Evolutionary conservation across 2,113 vertebrate species (phyloP).

Genomic region (Chascanopsetta lugubris): DNA sequence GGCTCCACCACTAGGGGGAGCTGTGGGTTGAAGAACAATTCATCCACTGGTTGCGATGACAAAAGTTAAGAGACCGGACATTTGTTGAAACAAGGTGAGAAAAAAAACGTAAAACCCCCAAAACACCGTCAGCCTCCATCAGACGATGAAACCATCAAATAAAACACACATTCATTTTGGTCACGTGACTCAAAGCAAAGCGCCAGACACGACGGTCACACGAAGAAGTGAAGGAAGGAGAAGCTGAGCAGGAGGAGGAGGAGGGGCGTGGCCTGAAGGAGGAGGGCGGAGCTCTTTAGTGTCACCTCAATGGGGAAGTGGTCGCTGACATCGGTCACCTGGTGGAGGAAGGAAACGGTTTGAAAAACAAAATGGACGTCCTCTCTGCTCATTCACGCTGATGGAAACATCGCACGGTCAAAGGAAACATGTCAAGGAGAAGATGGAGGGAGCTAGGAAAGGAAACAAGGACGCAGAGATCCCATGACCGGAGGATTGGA

Average conservation of each 20-base stretch:
- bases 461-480: too few relatives aligned
- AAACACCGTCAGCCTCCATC: background rate
- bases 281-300: slow-evolving; percentile 46
- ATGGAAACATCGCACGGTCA: too few relatives aligned
- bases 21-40: background rate
- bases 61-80: background rate
- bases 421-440: too few relatives aligned
- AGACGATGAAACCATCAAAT: background rate
- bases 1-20: background rate
- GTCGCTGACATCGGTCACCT: slow-evolving; percentile 55
- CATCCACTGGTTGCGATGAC: background rate
- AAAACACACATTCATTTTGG: background rate
- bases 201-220: slow-evolving; percentile 16
- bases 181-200: background rate
- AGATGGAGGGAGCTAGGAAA: too few relatives aligned
- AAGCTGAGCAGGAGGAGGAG: slow-evolving; percentile 29
- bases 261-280: slow-evolving; percentile 44
- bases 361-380: too few relatives aligned
- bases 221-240: background rate
- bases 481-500: too few relatives aligned
- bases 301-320: slow-evolving; percentile 58
- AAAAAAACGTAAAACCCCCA: background rate
- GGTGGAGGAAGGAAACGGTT: slow-evolving; percentile 17
- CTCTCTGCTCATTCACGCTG: too few relatives aligned
- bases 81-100: background rate